A percentile compares a stretch with the other conserved stretches of the same genome.
Conservation (phyloP, 2,113 vertebrate genomes). For the Elgaria multicarinata region DNA sequence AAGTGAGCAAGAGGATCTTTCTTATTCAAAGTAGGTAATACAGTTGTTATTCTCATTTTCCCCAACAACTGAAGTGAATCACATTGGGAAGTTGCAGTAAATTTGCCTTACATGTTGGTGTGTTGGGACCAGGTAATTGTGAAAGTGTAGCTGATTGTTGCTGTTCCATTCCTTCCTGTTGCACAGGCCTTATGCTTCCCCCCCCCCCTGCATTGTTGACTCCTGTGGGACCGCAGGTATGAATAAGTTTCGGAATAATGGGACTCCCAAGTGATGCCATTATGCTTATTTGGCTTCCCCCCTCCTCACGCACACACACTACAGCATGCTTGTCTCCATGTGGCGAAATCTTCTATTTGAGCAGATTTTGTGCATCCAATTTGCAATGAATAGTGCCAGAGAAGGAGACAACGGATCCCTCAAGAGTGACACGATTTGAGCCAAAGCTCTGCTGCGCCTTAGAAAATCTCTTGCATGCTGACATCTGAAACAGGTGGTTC, state of each 20-base stretch:
- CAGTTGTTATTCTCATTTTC: not conserved
- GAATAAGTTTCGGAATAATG: constrained; percentile 20
- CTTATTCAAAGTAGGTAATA: not conserved
- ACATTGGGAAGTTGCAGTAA: not conserved
- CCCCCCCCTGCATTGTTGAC: not conserved
- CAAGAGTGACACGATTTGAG: constrained; percentile 44
- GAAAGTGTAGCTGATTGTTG: not conserved
- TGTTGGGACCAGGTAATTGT: not conserved
- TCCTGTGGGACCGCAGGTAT: constrained; percentile 19
- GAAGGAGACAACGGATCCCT: constrained; percentile 5
- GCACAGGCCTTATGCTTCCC: not conserved
- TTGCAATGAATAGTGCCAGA: not conserved
- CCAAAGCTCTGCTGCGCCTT: constrained; percentile 46
- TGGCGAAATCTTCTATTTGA: constrained; percentile 18
- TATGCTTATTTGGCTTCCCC: constrained; percentile 33
- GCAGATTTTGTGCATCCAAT: constrained; percentile 3
- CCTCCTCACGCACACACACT: no score
- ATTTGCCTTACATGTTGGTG: not conserved
- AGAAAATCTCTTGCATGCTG: constrained; percentile 61
- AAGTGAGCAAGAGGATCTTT: not conserved
- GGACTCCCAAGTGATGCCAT: constrained; percentile 15
- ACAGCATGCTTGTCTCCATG: constrained; percentile 6
- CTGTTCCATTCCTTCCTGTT: not conserved
- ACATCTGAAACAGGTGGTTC: constrained; percentile 65
- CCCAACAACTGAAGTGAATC: not conserved